A percentile compares a stretch with the other conserved stretches of the same genome.
These are phyloP conservation scores for Diabrotica balteata DNA, from an alignment of 2,888 invertebrate genomes.

Conservation along the genomic window DNA sequence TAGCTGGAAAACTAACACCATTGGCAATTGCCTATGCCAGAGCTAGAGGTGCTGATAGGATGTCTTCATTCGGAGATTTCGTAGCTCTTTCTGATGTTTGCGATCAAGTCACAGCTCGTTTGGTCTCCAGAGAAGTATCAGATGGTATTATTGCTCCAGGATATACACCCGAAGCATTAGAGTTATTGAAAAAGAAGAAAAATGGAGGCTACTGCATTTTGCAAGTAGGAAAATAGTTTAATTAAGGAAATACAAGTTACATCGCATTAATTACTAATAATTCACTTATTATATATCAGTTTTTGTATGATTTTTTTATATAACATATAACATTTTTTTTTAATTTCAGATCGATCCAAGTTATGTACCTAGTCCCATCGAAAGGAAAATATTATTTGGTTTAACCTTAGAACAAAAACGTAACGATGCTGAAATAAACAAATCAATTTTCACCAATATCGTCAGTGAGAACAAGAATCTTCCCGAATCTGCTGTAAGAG, in stretches of 20 bases:
- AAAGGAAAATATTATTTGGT: conserved; percentile 85
- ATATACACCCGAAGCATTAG: conserved; percentile 83
- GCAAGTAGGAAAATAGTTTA: conserved; percentile 58
- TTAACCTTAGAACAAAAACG: conserved; percentile 85
- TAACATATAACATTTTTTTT: neutral
- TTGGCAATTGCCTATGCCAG: conserved; percentile 92
- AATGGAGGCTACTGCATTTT: conserved; percentile 90
- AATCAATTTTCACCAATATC: conserved; percentile 79
- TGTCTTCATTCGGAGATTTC: conserved; percentile 99
- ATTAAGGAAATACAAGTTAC: conserved; percentile 12
- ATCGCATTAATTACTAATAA: no score
- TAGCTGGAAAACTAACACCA: conserved; percentile 76
- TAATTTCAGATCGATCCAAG: conserved; percentile 76
- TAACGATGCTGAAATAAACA: conserved; percentile 85
- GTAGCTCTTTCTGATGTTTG: conserved; percentile 92
- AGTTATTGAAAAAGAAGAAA: conserved; percentile 92
- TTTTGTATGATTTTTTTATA: no score
- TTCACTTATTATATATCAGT: no score
- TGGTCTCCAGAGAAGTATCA: conserved; percentile 93
- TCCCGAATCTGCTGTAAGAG: conserved; percentile 79
- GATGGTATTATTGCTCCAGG: conserved; percentile 98
- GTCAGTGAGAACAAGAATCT: conserved; percentile 75
- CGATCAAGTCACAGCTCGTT: conserved; percentile 87
- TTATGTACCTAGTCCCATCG: conserved; percentile 82
- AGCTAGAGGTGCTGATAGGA: conserved; percentile 96